Evolutionary conservation across 2,113 vertebrate genomes (phyloP).

Genomic region (Dasyornis broadbenti): DNA sequence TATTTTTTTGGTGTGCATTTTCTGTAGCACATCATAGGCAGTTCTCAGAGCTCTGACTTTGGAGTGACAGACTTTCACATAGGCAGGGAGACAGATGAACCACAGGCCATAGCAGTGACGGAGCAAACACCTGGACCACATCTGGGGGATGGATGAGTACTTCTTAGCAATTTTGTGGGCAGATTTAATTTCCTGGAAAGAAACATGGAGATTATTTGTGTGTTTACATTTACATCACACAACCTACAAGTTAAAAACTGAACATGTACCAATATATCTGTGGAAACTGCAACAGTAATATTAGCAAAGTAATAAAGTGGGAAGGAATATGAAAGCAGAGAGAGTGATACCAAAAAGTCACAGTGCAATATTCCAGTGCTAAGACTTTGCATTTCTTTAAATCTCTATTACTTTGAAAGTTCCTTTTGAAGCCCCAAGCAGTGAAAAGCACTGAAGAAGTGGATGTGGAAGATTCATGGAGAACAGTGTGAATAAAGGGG

Average conservation of each 20-base stretch:
- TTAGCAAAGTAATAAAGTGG: background rate
- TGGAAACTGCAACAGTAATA: background rate
- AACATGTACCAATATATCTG: background rate
- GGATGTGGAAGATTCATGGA: background rate
- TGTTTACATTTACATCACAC: background rate
- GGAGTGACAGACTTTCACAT: constrained; percentile 88
- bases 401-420: background rate
- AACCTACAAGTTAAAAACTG: background rate
- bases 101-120: constrained; percentile 94
- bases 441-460: background rate
- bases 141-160: constrained; percentile 92
- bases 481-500: accelerated
- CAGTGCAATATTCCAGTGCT: background rate
- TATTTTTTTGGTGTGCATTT: constrained; percentile 94
- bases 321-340: background rate
- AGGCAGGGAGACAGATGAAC: constrained; percentile 97
- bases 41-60: constrained; percentile 92
- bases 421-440: background rate
- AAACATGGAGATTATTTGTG: background rate
- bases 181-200: constrained; percentile 89
- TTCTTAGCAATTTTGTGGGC: constrained; percentile 94
- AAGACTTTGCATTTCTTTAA: background rate
- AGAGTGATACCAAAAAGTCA: background rate
- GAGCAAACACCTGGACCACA: constrained; percentile 97
- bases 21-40: constrained; percentile 91